phyloP scores from a whole-genome alignment of 2,888 invertebrate species.

The Nemapogon koenigi region DNA sequence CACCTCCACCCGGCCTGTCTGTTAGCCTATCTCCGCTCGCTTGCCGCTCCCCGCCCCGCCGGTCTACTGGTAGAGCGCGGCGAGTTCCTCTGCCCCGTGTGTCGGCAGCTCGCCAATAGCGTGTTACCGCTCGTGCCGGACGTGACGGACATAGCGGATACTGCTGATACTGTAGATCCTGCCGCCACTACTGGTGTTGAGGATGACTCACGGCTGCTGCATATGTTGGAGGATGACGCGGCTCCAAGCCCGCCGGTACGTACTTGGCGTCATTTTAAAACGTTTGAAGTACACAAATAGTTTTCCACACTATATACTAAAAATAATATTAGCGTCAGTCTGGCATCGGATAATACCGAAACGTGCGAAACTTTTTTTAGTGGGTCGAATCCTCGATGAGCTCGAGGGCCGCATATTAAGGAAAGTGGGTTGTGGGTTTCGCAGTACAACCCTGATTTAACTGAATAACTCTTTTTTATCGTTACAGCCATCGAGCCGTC shows the following conservation, averaged over 20 bases:
- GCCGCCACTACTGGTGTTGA: neutral
- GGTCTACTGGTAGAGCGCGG: conserved; percentile 72
- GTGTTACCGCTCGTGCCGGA: conserved; percentile 84
- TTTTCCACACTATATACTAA: no score
- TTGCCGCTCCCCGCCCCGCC: conserved; percentile 78
- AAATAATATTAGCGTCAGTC: no score
- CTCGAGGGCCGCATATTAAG: conserved; percentile 69
- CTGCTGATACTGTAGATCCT: neutral
- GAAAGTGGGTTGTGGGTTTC: conserved; percentile 71
- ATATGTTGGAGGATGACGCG: no score
- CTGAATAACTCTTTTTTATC: neutral
- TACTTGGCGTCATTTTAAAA: no score
- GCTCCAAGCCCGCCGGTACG: no score
- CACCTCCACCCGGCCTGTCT: conserved; percentile 95
- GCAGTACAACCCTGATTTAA: conserved; percentile 11
- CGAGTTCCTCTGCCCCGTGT: conserved; percentile 95
- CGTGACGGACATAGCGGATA: conserved; percentile 41
- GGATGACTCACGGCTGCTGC: no score
- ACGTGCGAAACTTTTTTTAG: no score
- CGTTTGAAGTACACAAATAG: no score
- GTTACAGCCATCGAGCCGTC: conserved; percentile 69
- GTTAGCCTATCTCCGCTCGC: conserved; percentile 86
- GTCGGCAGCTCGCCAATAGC: conserved; percentile 88
- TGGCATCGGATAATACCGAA: no score
- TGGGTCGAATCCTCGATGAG: no score